Evolutionary conservation across 2,797 vertebrate genomes (phyloP).

Genomic region (Hemibagrus guttatus): DNA sequence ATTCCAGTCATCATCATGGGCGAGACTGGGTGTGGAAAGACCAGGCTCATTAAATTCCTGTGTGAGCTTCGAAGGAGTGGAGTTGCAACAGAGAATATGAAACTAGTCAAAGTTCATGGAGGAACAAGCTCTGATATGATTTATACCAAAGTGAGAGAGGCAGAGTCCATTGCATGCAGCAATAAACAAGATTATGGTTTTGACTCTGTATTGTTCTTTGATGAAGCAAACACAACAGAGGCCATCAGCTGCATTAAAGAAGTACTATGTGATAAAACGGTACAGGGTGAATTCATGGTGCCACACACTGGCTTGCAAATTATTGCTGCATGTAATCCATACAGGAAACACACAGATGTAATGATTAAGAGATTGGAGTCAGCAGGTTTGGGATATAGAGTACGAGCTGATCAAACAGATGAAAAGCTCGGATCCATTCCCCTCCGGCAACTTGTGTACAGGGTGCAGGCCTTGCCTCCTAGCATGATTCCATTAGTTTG

Average conservation of each 20-base stretch:
- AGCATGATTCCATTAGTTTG: conserved; percentile 95
- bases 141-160: conserved; percentile 81
- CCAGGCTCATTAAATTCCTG: conserved; percentile 89
- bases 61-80: conserved; percentile 80
- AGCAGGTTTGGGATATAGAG: conserved; percentile 90
- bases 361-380: conserved; percentile 90
- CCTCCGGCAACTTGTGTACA: conserved; percentile 94
- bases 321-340: conserved; percentile 96
- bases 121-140: conserved; percentile 88
- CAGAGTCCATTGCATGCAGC: conserved; percentile 73
- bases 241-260: conserved; percentile 95
- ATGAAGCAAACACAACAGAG: conserved; percentile 96
- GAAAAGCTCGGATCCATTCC: conserved; percentile 92
- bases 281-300: conserved; percentile 75
- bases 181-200: conserved; percentile 78
- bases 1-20: conserved; percentile 98
- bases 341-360: conserved; percentile 86
- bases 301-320: conserved; percentile 78
- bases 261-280: conserved; percentile 87
- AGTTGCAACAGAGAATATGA: conserved; percentile 82
- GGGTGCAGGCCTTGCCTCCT: conserved; percentile 92
- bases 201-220: conserved; percentile 92
- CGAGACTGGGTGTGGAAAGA: conserved; percentile 96
- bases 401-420: conserved; percentile 83
- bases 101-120: conserved; percentile 93